Evolutionary conservation across 2,113 vertebrate genomes (phyloP).

Genomic region (Brachyistius frenatus): DNA sequence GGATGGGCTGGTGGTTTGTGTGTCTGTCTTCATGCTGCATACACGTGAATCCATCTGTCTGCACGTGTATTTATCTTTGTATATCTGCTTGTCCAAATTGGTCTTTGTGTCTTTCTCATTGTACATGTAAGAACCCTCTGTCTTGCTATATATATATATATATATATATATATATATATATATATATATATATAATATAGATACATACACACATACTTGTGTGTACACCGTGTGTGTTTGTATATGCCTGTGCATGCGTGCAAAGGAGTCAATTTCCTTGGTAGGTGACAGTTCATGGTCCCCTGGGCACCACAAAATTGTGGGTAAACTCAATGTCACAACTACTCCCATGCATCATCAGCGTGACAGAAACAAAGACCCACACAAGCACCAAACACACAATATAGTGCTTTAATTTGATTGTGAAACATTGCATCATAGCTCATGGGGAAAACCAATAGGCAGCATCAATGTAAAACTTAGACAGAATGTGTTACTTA

Average conservation of each 20-base stretch:
- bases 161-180: too few species aligned
- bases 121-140: constrained; percentile 17
- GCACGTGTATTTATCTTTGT: constrained; percentile 45
- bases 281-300: constrained; percentile 74
- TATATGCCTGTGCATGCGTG: constrained; percentile 21
- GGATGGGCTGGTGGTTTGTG: constrained; percentile 54
- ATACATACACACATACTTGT: constrained; percentile 7
- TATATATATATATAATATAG: too few species aligned
- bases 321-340: constrained; percentile 75
- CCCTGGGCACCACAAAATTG: constrained; percentile 62
- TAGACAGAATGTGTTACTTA: constrained; percentile 19
- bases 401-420: constrained; percentile 18
- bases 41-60: constrained; percentile 54
- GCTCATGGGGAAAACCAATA: constrained; percentile 20
- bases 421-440: constrained; percentile 14
- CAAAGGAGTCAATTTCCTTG: constrained; percentile 72
- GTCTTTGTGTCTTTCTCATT: constrained; percentile 1
- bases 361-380: constrained; percentile 32
- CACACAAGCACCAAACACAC: constrained; percentile 10
- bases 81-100: constrained; percentile 36
- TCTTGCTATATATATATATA: constrained; percentile 9
- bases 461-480: constrained; percentile 21
- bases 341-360: constrained; percentile 69
- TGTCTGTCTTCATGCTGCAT: constrained; percentile 49
- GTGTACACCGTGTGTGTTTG: constrained; percentile 26